Conservation (phyloP, 2,888 invertebrate genomes). For the Lasioglossum leucozonium region DNA sequence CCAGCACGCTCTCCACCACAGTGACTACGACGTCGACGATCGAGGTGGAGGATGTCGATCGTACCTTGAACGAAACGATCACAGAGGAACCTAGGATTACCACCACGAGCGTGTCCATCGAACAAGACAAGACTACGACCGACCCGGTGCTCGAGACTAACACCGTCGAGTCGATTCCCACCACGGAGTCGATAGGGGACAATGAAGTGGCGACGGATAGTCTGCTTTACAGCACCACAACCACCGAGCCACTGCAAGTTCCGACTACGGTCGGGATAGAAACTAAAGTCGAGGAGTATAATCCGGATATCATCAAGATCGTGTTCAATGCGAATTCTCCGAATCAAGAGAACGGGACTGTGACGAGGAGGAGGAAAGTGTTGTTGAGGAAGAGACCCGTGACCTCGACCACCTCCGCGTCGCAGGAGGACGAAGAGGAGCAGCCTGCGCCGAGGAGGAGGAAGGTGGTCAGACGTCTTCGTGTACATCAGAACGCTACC, state of each 20-base stretch:
- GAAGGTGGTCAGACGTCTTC: conserved; percentile 77
- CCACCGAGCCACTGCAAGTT: neutral
- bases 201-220: conserved; percentile 23
- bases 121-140: neutral
- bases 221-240: neutral
- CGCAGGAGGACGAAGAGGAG: conserved; percentile 38
- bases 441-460: conserved; percentile 64
- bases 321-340: conserved; percentile 4
- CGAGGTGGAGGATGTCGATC: neutral
- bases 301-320: conserved; percentile 36
- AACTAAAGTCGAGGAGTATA: neutral
- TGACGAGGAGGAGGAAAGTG: conserved; percentile 68
- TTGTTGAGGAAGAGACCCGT: conserved; percentile 72
- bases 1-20: neutral
- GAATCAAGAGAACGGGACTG: neutral
- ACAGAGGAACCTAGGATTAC: conserved; percentile 1
- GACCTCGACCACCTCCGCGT: conserved; percentile 28
- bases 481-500: conserved; percentile 57
- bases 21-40: neutral
- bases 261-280: neutral
- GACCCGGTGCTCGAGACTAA: conserved; percentile 25
- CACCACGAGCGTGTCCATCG: neutral
- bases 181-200: conserved; percentile 27
- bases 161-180: conserved; percentile 12
- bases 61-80: neutral